A percentile compares a stretch with the other conserved stretches of the same genome.
These are phyloP conservation scores for Biston stratarius DNA, from an alignment of 2,888 invertebrate genomes.

Conservation along the genomic window DNA sequence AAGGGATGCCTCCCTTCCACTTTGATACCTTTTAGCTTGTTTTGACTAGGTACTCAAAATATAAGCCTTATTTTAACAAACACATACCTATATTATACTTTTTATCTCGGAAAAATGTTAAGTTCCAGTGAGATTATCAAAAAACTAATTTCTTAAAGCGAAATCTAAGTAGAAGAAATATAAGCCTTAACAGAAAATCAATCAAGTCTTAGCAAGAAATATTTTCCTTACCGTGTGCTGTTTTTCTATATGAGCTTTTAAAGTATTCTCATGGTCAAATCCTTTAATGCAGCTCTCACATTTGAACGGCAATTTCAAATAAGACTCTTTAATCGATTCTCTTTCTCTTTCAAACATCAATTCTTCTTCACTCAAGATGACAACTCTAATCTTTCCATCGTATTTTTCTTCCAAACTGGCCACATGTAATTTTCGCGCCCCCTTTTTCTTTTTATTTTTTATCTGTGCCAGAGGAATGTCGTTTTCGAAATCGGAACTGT, in stretches of 20 bases:
- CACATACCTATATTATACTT: no score
- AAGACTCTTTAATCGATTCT: slow-evolving; percentile 57
- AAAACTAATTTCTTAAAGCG: no score
- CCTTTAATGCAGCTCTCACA: slow-evolving; percentile 70
- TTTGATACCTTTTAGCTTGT: no score
- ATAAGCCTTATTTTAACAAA: no score
- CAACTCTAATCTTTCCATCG: slow-evolving; percentile 61
- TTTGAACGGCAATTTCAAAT: slow-evolving; percentile 66
- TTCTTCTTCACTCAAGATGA: slow-evolving; percentile 58
- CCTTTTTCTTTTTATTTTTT: slow-evolving; percentile 41
- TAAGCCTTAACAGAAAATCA: no score
- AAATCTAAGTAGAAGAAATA: no score
- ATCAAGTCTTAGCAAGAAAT: background rate
- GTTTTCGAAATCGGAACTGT: slow-evolving; percentile 56
- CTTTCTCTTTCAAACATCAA: slow-evolving; percentile 60
- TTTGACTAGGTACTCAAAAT: no score
- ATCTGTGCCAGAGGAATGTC: slow-evolving; percentile 54
- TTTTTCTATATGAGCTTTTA: slow-evolving; percentile 64
- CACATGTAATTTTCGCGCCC: slow-evolving; percentile 6
- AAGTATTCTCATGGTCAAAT: slow-evolving; percentile 68
- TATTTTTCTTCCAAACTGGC: slow-evolving; percentile 51
- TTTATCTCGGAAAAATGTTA: no score
- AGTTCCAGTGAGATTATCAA: no score
- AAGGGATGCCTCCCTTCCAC: no score
- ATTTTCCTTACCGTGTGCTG: slow-evolving; percentile 62